phyloP scores from a whole-genome alignment of 2,888 invertebrate species.

The Melanchra persicariae region DNA sequence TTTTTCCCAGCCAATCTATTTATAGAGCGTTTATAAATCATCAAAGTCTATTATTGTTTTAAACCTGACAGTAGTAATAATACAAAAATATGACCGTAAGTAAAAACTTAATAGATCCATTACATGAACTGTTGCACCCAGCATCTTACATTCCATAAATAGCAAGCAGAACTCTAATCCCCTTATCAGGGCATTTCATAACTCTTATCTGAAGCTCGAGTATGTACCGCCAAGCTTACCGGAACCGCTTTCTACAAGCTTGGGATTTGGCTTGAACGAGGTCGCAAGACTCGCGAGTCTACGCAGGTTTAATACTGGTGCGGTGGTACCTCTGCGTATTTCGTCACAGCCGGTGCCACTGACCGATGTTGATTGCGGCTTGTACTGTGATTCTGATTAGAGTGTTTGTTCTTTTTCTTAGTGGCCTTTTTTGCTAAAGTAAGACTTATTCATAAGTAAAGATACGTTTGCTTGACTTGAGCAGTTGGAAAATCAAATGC shows the following conservation, averaged over 20 bases:
- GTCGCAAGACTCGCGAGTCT: slow-evolving; percentile 43
- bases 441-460: not conserved
- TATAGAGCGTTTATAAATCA: not conserved
- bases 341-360: slow-evolving; percentile 58
- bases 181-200: slow-evolving; percentile 64
- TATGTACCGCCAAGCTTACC: slow-evolving; percentile 45
- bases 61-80: not conserved
- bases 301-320: slow-evolving; percentile 51
- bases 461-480: not conserved
- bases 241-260: slow-evolving; percentile 59
- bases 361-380: slow-evolving; percentile 53
- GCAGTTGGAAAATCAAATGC: not conserved
- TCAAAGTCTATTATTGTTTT: not conserved
- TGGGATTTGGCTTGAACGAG: slow-evolving; percentile 56
- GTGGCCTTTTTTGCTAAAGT: slow-evolving; percentile 16
- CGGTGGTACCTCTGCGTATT: slow-evolving; percentile 36
- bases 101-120: slow-evolving; percentile 30
- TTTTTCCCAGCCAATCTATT: not conserved
- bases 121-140: slow-evolving; percentile 13
- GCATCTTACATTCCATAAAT: slow-evolving; percentile 55
- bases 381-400: slow-evolving; percentile 42
- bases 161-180: slow-evolving; percentile 53
- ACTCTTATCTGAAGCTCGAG: slow-evolving; percentile 59
- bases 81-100: not conserved
- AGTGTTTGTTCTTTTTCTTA: slow-evolving; percentile 40